phyloP scores from a whole-genome alignment of 2,113 vertebrate species.

The pig (Sus scrofa) region T2T-Sscrofa CM000822.6:48775501-48776000 shows the following conservation, averaged over 20 bases:
- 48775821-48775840: slow-evolving; percentile 25
- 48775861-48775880: neutral
- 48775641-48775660: neutral
- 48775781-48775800: neutral
- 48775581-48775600: neutral
- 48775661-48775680: neutral
- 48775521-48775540: slow-evolving; percentile 9
- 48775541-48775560: neutral
- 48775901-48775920: neutral
- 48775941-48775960: too few species aligned
- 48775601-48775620: neutral
- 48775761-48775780: neutral
- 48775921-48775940: too few species aligned
- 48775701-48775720: slow-evolving; percentile 39
- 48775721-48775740: slow-evolving; percentile 18
- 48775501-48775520: slow-evolving; percentile 2
- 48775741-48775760: slow-evolving; percentile 6
- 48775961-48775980: too few species aligned
- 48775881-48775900: neutral
- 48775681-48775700: neutral
- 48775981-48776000: too few species aligned
- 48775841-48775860: neutral
- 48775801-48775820: neutral
- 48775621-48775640: neutral
- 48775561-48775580: neutral